Percentiles rank a stretch among this genome's conserved stretches.
Conservation (phyloP, 2,113 vertebrate species). For the Hypocryptadius cinnamomeus region DNA sequence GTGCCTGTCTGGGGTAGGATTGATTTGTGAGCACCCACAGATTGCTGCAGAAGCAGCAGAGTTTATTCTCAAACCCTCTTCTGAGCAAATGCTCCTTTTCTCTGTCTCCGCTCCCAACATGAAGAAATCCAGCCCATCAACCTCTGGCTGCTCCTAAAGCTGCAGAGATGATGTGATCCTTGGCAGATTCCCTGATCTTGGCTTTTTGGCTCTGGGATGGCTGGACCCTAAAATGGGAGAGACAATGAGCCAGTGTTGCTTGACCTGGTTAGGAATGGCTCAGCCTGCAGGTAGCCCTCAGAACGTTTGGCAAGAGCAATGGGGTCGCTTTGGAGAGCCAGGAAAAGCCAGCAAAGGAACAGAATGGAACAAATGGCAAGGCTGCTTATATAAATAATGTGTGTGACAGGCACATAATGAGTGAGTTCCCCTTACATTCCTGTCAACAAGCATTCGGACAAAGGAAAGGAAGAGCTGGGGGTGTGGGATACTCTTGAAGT, state of each 20-base stretch:
- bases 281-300: background rate
- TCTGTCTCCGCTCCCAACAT: background rate
- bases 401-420: background rate
- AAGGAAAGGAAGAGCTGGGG: background rate
- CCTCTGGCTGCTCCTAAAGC: background rate
- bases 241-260: background rate
- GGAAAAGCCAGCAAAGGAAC: background rate
- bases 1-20: background rate
- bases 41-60: background rate
- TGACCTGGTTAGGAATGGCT: background rate
- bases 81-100: background rate
- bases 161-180: background rate
- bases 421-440: background rate
- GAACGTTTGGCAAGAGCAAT: background rate
- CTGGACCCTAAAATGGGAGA: background rate
- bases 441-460: background rate
- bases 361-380: background rate
- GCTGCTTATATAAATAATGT: background rate
- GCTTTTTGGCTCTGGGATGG: background rate
- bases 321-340: background rate
- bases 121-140: background rate
- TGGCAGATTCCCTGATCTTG: background rate
- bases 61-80: background rate
- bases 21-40: background rate
- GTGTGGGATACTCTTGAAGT: background rate